Evolutionary conservation across 2,888 invertebrate species (phyloP), one percentile per base, ranked within the genome.

Genomic region (Mimachlamys varia): DNA sequence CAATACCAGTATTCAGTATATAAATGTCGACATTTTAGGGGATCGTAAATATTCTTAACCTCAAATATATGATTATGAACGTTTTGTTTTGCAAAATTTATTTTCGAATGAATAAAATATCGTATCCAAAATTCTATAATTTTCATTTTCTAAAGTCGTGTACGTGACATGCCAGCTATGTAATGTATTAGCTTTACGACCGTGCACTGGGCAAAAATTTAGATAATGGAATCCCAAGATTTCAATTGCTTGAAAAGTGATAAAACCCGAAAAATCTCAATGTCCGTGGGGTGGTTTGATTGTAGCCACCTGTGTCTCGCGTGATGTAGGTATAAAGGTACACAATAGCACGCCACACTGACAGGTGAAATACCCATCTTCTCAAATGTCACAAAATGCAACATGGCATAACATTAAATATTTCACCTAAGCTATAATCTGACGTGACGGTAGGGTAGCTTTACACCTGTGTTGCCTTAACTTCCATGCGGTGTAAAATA

Each of bases 341-440:
- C 12, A 33, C 76, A 5, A 0, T 76, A 76, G 58, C 27, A 27
- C 33, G 27, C 33, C 76, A 76, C 76, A 76, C 76, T 76, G 33
- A 33, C 33, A 76, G 27, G 33, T 1, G 13, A 76, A 33, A 33
- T 76, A 76, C 76, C 7, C 76, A 27, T 76, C 76, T 33, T 76
- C 27, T 76, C 33, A 15, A 33, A 76, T 76, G 76, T 76, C 76
- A 76, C 76, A 76, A 76, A 33, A 76, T 76, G 76, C 76, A 76
- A 33, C 76, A 76, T 76, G 76, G 76, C 76, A 76, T 76, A 76
- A 76, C 27, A 76, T 76, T 76, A 33, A 76, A 76, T 76, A 27
- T 10, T 76, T 76, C 33, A 76, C 76, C 7, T 76, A 76, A 27
- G 33, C 12, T 5, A 12, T 33, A 22, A 76, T 76, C 27, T 76